phyloP scores from a whole-genome alignment of 2,797 vertebrate species.

The Bradypus variegatus region DNA sequence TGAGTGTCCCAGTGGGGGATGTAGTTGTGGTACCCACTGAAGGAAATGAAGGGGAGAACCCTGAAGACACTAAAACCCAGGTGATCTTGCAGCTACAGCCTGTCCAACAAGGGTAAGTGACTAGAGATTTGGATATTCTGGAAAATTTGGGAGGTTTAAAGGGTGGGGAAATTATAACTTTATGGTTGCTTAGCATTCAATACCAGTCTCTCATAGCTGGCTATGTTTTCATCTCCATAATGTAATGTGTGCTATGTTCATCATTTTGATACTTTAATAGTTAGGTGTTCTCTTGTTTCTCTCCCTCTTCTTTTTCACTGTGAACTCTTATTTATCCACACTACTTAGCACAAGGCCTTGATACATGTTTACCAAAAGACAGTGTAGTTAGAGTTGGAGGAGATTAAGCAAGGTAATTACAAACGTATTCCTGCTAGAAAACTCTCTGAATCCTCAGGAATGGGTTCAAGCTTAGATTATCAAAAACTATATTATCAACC shows the following conservation, averaged over 20 bases:
- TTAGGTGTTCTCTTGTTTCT: not conserved
- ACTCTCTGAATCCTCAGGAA: not conserved
- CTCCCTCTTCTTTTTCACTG: not conserved
- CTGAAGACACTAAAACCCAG: conserved; percentile 88
- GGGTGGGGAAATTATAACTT: not conserved
- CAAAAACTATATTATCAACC: not conserved
- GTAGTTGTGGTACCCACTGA: conserved; percentile 83
- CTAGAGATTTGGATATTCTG: not conserved
- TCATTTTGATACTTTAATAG: conserved; percentile 1
- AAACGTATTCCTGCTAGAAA: conserved; percentile 4
- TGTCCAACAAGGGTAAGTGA: conserved; percentile 85
- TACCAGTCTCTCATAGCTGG: not conserved
- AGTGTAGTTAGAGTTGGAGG: not conserved
- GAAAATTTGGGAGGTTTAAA: not conserved
- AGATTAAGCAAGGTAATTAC: not conserved
- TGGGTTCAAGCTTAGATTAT: not conserved
- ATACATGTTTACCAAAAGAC: conserved; percentile 21
- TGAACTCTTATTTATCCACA: not conserved
- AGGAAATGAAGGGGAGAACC: conserved; percentile 80
- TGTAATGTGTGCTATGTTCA: not conserved
- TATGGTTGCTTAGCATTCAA: not conserved
- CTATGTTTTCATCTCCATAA: not conserved
- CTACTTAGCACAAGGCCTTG: not conserved
- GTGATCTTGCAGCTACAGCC: conserved; percentile 90
- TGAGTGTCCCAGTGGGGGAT: conserved; percentile 85